These are phyloP conservation scores for Bradypus variegatus DNA, from an alignment of 2,797 vertebrate genomes.

Conservation along the genomic window DNA sequence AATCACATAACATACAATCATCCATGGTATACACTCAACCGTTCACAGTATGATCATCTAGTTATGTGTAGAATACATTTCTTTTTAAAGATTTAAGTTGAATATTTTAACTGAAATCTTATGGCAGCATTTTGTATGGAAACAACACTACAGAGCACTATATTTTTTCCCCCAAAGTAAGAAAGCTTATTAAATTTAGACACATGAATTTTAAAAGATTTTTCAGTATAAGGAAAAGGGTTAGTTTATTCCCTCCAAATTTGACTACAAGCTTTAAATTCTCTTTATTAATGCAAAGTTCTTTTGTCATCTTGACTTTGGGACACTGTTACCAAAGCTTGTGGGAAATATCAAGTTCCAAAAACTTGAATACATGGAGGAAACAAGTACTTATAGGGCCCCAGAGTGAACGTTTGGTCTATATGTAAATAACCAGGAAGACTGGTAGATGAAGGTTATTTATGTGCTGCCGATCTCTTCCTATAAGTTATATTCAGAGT, in stretches of 20 bases:
- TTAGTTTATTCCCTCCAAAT: conserved; percentile 33
- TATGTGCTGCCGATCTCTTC: background rate
- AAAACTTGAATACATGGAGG: conserved; percentile 24
- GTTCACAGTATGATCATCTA: no score
- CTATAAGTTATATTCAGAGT: background rate
- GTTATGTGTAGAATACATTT: background rate
- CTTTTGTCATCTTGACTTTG: conserved; percentile 42
- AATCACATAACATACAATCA: no score
- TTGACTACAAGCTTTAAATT: conserved; percentile 47
- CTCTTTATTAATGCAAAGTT: conserved; percentile 55
- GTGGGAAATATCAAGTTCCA: conserved; percentile 53
- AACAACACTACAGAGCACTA: background rate
- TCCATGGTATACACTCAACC: no score
- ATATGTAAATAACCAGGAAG: conserved; percentile 9
- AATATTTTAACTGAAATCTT: background rate
- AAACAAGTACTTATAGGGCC: background rate
- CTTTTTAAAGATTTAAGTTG: background rate
- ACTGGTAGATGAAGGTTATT: background rate
- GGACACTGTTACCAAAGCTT: conserved; percentile 54
- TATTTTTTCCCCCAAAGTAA: background rate
- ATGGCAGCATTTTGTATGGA: conserved; percentile 10
- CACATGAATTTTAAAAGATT: background rate
- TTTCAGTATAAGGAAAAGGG: conserved; percentile 11
- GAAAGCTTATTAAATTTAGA: background rate
- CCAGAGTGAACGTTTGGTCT: background rate